These are phyloP conservation scores for Rynchops niger DNA, from an alignment of 2,113 vertebrate species.

Conservation along the genomic window DNA sequence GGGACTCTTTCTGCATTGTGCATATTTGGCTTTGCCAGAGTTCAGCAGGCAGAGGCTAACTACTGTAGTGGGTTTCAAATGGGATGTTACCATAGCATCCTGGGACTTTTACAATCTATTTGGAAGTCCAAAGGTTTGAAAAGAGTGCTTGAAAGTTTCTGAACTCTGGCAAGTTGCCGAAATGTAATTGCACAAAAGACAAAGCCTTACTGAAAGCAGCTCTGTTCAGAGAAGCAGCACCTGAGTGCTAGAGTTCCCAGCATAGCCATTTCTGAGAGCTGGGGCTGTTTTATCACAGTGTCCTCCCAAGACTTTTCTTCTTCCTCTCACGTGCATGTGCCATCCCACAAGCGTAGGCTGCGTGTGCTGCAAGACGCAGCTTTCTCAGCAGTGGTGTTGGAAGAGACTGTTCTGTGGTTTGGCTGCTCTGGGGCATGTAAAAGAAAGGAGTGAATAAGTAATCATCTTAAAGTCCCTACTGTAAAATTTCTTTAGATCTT, in stretches of 20 bases:
- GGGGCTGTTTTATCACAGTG: neutral
- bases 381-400: neutral
- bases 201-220: constrained; percentile 42
- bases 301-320: neutral
- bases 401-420: constrained; percentile 18
- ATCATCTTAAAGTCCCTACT: neutral
- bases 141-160: constrained; percentile 69
- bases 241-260: constrained; percentile 34
- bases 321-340: neutral
- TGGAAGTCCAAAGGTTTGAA: constrained; percentile 66
- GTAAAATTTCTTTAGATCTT: constrained; percentile 8
- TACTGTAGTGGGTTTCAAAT: constrained; percentile 31
- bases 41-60: constrained; percentile 39
- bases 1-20: neutral
- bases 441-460: neutral
- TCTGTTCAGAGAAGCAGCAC: constrained; percentile 48
- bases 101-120: constrained; percentile 55
- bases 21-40: neutral
- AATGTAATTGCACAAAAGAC: constrained; percentile 64
- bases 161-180: constrained; percentile 53
- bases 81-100: constrained; percentile 61
- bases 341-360: neutral
- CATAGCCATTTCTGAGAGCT: neutral
- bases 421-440: neutral
- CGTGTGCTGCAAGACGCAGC: neutral